phyloP scores from a whole-genome alignment of 1,140 invertebrate species.

The Pachypeltis micranthus region DNA sequence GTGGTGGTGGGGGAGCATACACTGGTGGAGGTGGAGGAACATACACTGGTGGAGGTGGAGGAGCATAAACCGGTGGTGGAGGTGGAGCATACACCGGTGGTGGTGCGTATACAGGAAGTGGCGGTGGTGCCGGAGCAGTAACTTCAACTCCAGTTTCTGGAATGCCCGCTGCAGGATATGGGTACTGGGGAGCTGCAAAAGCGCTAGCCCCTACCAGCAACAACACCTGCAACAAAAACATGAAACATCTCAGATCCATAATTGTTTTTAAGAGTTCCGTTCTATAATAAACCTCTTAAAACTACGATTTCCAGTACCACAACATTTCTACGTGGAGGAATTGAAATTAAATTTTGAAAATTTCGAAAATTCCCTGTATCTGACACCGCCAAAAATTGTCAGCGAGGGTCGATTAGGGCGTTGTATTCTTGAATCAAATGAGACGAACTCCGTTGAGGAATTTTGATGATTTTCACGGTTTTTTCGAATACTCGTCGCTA shows the following conservation, averaged over 20 bases:
- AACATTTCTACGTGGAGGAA: not conserved
- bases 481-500: too few species aligned
- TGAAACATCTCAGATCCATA: not conserved
- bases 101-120: not conserved
- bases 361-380: not conserved
- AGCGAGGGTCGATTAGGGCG: too few species aligned
- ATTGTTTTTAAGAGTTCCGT: not conserved
- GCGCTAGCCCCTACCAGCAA: not conserved
- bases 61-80: not conserved
- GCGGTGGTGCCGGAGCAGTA: not conserved
- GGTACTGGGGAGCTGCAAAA: not conserved
- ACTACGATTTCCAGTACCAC: not conserved
- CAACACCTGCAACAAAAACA: not conserved
- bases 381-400: not conserved
- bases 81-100: not conserved
- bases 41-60: not conserved
- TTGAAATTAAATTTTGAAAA: not conserved
- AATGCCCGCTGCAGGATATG: not conserved
- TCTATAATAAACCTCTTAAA: not conserved
- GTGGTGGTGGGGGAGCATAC: not conserved
- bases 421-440: too few species aligned
- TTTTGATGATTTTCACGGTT: too few species aligned
- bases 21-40: constrained; percentile 1
- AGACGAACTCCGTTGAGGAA: too few species aligned
- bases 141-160: not conserved